Evolutionary conservation across 2,113 vertebrate genomes (phyloP).

Genomic region (Microcebus tavaratra): DNA sequence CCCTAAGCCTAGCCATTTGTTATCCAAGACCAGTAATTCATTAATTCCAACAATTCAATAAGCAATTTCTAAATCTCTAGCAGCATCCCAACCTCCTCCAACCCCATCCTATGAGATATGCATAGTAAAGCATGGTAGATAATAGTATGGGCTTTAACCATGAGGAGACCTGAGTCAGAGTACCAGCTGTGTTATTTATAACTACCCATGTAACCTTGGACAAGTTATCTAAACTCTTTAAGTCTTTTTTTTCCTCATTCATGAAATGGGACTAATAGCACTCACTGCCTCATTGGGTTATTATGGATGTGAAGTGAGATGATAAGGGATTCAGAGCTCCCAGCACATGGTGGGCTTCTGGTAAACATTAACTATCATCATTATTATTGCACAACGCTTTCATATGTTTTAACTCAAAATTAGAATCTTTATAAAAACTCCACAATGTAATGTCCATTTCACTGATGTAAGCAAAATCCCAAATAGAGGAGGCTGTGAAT

Average conservation of each 20-base stretch:
- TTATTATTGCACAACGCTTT: not conserved
- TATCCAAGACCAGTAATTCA: not conserved
- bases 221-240: not conserved
- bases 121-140: not conserved
- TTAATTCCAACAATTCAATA: not conserved
- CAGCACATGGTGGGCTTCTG: not conserved
- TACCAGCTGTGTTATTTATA: not conserved
- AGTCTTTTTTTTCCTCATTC: not conserved
- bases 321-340: not conserved
- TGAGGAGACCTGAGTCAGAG: not conserved
- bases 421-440: not conserved
- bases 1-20: not conserved
- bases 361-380: not conserved
- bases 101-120: not conserved
- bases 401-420: slow-evolving; percentile 39
- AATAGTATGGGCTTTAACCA: not conserved
- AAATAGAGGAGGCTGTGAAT: not conserved
- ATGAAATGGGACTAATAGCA: not conserved
- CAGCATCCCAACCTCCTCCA: not conserved
- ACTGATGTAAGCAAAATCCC: not conserved
- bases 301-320: not conserved
- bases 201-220: not conserved
- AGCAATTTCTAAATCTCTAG: not conserved
- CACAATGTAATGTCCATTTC: not conserved
- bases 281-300: not conserved